These are phyloP conservation scores for Leuciscus idus DNA, from an alignment of 2,113 vertebrate species.

Conservation along the genomic window DNA sequence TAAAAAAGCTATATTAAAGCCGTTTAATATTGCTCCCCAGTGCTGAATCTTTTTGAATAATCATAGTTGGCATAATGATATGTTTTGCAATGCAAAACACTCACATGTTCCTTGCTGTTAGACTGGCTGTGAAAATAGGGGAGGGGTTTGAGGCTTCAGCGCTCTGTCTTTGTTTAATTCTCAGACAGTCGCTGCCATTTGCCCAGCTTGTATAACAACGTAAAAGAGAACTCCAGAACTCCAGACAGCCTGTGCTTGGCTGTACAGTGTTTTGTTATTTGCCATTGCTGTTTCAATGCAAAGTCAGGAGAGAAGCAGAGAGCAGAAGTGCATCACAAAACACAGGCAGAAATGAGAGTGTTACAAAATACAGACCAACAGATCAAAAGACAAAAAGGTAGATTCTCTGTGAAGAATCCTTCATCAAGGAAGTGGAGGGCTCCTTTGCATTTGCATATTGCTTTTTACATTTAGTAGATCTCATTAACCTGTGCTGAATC, in stretches of 20 bases:
- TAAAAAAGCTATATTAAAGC: slow-evolving; percentile 64
- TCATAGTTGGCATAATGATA: slow-evolving; percentile 67
- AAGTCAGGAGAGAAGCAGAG: neutral
- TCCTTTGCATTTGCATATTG: slow-evolving; percentile 64
- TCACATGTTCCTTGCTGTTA: slow-evolving; percentile 44
- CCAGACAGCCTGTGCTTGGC: neutral
- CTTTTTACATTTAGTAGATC: slow-evolving; percentile 67
- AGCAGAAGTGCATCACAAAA: slow-evolving; percentile 5
- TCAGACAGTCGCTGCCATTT: neutral
- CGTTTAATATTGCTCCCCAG: slow-evolving; percentile 58
- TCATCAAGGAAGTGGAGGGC: slow-evolving; percentile 34
- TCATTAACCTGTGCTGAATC: slow-evolving; percentile 70
- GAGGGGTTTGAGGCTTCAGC: slow-evolving; percentile 1
- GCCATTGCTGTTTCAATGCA: neutral
- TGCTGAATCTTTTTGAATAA: slow-evolving; percentile 62
- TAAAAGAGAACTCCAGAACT: neutral
- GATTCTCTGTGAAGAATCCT: slow-evolving; percentile 21
- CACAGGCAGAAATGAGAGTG: neutral
- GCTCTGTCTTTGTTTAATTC: slow-evolving; percentile 10
- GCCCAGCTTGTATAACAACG: neutral
- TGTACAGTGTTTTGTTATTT: slow-evolving; percentile 4
- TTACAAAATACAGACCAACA: neutral
- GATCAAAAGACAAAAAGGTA: slow-evolving; percentile 29
- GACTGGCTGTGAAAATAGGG: slow-evolving; percentile 21
- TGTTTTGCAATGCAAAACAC: slow-evolving; percentile 72